Conservation (phyloP, 2,888 invertebrate genomes). For the Macrosiphum euphorbiae region DNA sequence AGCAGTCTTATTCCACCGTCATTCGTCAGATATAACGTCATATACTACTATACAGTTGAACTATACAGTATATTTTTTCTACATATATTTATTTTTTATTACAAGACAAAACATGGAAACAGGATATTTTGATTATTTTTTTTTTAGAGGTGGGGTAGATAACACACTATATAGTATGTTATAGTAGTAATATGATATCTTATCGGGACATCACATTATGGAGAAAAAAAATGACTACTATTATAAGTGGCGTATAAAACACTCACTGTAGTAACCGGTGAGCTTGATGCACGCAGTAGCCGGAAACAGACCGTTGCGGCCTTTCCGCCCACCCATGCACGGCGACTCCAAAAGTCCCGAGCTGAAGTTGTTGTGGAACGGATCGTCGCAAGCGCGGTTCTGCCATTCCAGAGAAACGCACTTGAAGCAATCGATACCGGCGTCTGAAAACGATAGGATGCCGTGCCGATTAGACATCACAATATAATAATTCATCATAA, state of each 20-base stretch:
- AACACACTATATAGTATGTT: no score
- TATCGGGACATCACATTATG: no score
- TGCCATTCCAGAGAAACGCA: slow-evolving; percentile 92
- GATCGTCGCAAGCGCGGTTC: slow-evolving; percentile 93
- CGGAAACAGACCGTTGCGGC: slow-evolving; percentile 92
- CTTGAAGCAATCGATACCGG: slow-evolving; percentile 94
- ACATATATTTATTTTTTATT: no score
- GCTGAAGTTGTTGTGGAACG: slow-evolving; percentile 93
- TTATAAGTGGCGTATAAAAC: neutral
- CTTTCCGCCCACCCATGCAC: slow-evolving; percentile 95
- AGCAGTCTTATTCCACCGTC: no score
- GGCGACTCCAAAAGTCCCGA: slow-evolving; percentile 87
- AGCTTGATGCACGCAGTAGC: slow-evolving; percentile 98
- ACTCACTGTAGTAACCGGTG: slow-evolving; percentile 88
- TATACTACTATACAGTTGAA: no score
- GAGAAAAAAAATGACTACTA: no score
- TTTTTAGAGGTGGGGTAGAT: no score
- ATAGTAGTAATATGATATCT: no score
- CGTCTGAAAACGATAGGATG: slow-evolving; percentile 69
- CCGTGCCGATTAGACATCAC: neutral
- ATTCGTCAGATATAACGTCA: no score
- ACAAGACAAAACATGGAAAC: no score
- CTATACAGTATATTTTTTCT: no score
- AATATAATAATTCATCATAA: neutral
- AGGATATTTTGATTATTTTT: no score